These are phyloP conservation scores for Garrulus glandarius DNA, from an alignment of 2,797 vertebrate genomes.

Conservation along the genomic window DNA sequence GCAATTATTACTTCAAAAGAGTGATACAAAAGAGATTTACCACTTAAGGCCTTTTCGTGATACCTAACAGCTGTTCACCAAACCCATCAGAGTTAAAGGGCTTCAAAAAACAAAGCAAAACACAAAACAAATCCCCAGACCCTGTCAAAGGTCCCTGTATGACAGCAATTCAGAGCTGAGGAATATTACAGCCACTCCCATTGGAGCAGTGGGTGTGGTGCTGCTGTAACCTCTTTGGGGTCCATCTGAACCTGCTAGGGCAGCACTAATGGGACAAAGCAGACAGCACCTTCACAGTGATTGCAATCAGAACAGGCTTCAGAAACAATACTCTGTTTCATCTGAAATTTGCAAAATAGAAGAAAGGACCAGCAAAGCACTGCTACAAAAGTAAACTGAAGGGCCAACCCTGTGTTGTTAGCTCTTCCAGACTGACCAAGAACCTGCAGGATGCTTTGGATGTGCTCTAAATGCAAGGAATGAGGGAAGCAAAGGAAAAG, in stretches of 20 bases:
- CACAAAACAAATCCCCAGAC: background rate
- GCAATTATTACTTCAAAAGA: background rate
- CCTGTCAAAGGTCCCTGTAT: background rate
- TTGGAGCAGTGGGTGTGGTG: background rate
- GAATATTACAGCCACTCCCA: background rate
- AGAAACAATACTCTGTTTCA: conserved; percentile 25
- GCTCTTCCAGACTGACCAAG: background rate
- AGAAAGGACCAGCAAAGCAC: background rate
- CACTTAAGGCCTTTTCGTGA: background rate
- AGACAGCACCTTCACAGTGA: conserved; percentile 26
- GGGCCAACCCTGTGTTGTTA: background rate
- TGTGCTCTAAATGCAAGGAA: background rate
- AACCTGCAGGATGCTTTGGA: background rate
- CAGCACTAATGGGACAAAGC: background rate
- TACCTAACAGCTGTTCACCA: background rate
- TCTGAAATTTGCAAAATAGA: background rate
- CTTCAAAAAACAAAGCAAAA: background rate
- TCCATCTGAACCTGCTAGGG: background rate
- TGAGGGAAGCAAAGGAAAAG: background rate
- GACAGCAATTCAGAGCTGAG: background rate
- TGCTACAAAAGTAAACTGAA: background rate
- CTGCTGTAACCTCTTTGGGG: background rate
- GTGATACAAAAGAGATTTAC: background rate
- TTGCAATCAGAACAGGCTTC: background rate
- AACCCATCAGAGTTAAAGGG: background rate